Base-by-base conservation (phyloP, 1,140 invertebrate genomes). In the Drosophila truncata region DNA sequence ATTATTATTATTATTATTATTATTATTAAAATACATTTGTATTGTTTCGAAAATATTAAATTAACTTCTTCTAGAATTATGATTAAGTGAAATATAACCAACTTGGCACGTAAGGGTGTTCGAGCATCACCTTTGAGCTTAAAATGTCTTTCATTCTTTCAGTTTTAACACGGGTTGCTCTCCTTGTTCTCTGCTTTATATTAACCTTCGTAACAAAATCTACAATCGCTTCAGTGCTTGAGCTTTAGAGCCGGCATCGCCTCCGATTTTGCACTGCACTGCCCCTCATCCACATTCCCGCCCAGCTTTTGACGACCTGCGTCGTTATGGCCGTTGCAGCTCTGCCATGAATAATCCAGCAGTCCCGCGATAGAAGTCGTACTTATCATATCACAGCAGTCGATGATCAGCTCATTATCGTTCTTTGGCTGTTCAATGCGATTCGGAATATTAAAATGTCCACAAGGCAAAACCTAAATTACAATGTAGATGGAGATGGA, bases 181-280 rank as follows among this genome's bases (percentile, higher is more conserved):
- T 58, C 67, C 63, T 74, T 74, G 67, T 76, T 78, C 77, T 79
- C 59, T 44, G 64, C 74, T 66, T 82, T 71, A 59, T 78, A 60
- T 78, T 78, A 78, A 78, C 73, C 57, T 88, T 66, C 71, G 66
- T 65, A 65, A 78, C 76, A 78, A 76, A 87, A 88, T 88, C 83
- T 83, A 80, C 83, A 84, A 78, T 80, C 82, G 73, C 65, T 67
- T 41, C 74, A 85, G 58, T 67, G 66, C 59, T 59, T 57, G 66
- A 42, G 73, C 63, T 78, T 69, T 78, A 54, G 74, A 69, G 41
- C 55, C 55, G 63, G 72, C 74, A 78, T 78, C 74, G 74, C 64
- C 74, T 78, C 63, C 74, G 74, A 78, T 78, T 50, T 46, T 31
- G 63, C 37, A 47, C 47, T 59, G 49, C 72, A 37, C 25, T 46